Evolutionary conservation across 1,140 invertebrate genomes (phyloP).

Genomic region (Laupala kohalensis): DNA sequence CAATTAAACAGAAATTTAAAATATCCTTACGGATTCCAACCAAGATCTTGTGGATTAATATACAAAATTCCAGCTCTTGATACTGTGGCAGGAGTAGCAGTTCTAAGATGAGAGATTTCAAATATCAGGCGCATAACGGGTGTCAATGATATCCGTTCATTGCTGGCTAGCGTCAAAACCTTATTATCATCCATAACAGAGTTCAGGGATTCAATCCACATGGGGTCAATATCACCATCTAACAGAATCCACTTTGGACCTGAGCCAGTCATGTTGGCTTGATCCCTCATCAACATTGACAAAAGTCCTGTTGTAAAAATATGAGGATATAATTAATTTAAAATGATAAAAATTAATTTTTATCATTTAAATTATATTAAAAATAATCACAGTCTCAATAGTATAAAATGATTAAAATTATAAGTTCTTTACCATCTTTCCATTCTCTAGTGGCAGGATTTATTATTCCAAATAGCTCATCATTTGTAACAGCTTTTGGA

Average conservation of each 20-base stretch:
- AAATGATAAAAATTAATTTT: too few species aligned
- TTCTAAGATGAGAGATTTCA: slow-evolving; percentile 84
- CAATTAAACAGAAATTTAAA: too few species aligned
- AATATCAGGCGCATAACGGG: slow-evolving; percentile 83
- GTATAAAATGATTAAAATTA: too few species aligned
- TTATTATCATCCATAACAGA: slow-evolving; percentile 79
- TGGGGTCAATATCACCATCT: slow-evolving; percentile 95
- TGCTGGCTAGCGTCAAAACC: slow-evolving; percentile 81
- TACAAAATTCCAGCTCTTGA: slow-evolving; percentile 84
- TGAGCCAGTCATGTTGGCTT: slow-evolving; percentile 72
- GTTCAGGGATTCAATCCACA: slow-evolving; percentile 94
- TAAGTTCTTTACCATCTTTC: slow-evolving; percentile 66
- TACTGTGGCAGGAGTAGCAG: slow-evolving; percentile 90
- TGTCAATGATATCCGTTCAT: slow-evolving; percentile 86
- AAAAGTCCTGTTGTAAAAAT: slow-evolving; percentile 46
- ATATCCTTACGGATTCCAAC: slow-evolving; percentile 83
- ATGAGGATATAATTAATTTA: too few species aligned
- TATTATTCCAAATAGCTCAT: slow-evolving; percentile 91
- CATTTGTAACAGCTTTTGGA: slow-evolving; percentile 90
- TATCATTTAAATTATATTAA: too few species aligned
- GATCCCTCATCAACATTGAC: slow-evolving; percentile 84
- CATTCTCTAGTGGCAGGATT: slow-evolving; percentile 91
- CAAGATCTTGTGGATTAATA: slow-evolving; percentile 84
- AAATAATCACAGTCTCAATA: too few species aligned
- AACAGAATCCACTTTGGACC: slow-evolving; percentile 92